Conservation (phyloP, 2,888 invertebrate genomes). For the Phalera bucephala region DNA sequence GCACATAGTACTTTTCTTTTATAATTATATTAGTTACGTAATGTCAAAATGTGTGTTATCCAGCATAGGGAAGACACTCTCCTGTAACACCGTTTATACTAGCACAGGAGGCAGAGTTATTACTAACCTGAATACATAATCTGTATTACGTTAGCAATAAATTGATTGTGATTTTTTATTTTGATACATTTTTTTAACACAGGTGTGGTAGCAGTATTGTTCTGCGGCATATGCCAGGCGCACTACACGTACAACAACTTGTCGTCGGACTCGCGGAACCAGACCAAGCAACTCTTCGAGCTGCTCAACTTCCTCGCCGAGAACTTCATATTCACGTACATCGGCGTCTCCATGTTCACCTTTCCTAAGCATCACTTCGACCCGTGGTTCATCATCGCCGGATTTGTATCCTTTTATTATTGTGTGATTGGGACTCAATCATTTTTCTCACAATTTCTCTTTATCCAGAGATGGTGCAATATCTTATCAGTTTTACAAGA, state of each 20-base stretch:
- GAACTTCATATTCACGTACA: conserved; percentile 99
- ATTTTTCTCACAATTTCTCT: no score
- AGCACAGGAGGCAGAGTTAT: no score
- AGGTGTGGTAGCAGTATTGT: conserved; percentile 98
- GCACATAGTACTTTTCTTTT: no score
- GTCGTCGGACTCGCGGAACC: conserved; percentile 91
- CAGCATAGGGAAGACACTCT: no score
- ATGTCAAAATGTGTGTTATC: no score
- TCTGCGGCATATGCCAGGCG: conserved; percentile 99
- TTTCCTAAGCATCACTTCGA: conserved; percentile 98
- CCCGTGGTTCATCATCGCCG: conserved; percentile 94
- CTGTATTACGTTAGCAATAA: no score
- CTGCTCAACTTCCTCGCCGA: conserved; percentile 97
- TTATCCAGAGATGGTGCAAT: not conserved
- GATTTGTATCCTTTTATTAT: conserved; percentile 94
- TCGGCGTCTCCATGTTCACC: conserved; percentile 99
- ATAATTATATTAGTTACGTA: no score
- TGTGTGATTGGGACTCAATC: no score
- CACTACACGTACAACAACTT: conserved; percentile 99
- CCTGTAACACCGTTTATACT: no score
- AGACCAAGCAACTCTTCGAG: conserved; percentile 96
- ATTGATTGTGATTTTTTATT: no score
- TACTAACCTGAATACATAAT: no score
- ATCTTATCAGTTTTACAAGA: no score
- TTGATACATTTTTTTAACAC: conserved; percentile 13